phyloP scores from a whole-genome alignment of 2,797 vertebrate species.

The Enteromius thamalakanensis region DNA sequence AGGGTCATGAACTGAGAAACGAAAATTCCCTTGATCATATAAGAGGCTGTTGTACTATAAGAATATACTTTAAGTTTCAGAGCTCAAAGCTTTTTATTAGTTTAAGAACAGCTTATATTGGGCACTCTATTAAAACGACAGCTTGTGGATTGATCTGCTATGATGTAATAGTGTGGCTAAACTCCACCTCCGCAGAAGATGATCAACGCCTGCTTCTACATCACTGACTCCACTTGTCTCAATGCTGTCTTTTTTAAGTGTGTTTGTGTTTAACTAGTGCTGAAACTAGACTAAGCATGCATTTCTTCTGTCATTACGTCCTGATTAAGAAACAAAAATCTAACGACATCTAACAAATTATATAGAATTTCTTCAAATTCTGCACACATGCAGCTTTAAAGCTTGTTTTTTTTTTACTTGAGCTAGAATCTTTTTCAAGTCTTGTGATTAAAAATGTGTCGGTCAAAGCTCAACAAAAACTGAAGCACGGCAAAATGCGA shows the following conservation, averaged over 20 bases:
- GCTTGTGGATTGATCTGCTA: no score
- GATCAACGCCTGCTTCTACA: no score
- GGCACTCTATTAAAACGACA: no score
- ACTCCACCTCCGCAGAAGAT: no score
- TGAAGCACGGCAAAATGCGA: background rate
- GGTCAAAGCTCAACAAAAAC: background rate
- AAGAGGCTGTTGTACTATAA: background rate
- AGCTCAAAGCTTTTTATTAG: background rate
- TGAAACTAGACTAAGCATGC: background rate
- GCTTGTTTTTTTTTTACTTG: background rate
- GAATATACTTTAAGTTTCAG: background rate
- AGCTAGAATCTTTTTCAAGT: background rate
- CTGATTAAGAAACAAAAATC: no score
- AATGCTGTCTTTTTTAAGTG: background rate
- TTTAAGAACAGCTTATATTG: background rate
- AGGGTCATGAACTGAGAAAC: background rate
- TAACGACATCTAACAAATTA: background rate
- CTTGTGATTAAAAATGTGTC: background rate
- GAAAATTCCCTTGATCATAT: background rate
- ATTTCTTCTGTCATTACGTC: background rate
- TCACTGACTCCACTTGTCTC: background rate
- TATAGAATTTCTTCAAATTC: background rate
- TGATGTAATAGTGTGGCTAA: no score
- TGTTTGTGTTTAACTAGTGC: background rate
- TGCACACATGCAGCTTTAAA: background rate